phyloP scores from a whole-genome alignment of 2,888 invertebrate species.

The Caenorhabditis sp. region DNA sequence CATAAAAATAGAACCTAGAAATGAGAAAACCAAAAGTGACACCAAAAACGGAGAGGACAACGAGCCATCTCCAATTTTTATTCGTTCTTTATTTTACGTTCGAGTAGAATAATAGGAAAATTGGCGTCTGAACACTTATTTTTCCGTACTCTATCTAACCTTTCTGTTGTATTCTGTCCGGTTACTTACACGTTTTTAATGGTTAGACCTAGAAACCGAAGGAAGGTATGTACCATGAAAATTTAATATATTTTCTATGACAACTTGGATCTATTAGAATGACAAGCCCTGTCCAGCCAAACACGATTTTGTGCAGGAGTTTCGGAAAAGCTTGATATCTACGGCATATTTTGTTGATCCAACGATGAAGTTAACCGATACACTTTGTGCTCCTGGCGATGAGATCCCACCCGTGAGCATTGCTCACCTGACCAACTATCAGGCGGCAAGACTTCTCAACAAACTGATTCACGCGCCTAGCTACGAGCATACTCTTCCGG shows the following conservation, averaged over 20 bases:
- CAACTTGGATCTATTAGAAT: too few relatives aligned
- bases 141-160: background rate
- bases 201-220: background rate
- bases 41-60: background rate
- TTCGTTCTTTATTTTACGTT: background rate
- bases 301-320: background rate
- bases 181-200: too few relatives aligned
- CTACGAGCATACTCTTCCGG: conserved; percentile 33
- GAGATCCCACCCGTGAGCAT: conserved; percentile 16
- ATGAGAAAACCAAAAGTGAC: too few relatives aligned
- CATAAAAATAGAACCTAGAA: too few relatives aligned
- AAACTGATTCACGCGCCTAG: conserved; percentile 36
- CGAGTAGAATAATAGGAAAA: background rate
- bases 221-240: background rate
- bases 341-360: background rate
- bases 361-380: conserved; percentile 10
- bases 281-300: background rate
- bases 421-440: conserved; percentile 34
- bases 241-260: background rate
- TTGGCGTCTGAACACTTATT: background rate
- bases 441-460: conserved; percentile 33
- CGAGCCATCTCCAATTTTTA: background rate
- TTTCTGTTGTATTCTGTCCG: too few relatives aligned
- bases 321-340: background rate
- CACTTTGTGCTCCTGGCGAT: background rate